These are phyloP conservation scores for Dicerorhinus sumatrensis DNA, from an alignment of 2,113 vertebrate species.

Conservation along the genomic window DNA sequence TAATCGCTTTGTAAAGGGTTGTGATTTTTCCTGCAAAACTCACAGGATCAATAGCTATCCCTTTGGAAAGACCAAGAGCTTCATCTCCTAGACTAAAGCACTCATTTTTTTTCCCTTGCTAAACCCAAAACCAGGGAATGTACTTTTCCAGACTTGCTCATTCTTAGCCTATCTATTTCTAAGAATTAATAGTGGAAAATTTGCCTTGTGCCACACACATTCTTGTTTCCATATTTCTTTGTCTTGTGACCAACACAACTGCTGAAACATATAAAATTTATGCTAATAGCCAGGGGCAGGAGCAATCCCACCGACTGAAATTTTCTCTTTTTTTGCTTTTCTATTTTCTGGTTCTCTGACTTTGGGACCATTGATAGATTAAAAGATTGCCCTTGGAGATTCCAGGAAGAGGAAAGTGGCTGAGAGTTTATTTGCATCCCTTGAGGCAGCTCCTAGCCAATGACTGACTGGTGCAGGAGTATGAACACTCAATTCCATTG, in stretches of 20 bases:
- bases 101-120: background rate
- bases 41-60: background rate
- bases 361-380: background rate
- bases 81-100: background rate
- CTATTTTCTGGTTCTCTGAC: background rate
- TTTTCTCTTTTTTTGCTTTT: background rate
- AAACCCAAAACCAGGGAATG: background rate
- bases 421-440: background rate
- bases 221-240: constrained; percentile 11
- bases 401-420: background rate
- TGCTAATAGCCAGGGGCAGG: background rate
- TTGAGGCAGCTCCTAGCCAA: background rate
- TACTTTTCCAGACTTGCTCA: background rate
- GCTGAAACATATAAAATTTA: background rate
- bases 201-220: background rate
- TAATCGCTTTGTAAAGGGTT: background rate
- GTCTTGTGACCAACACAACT: background rate
- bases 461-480: background rate
- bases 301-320: background rate
- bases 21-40: background rate
- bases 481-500: background rate
- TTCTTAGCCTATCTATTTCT: background rate
- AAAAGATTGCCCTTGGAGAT: background rate
- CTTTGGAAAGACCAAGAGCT: background rate
- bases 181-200: background rate